Evolutionary conservation across 2,888 invertebrate genomes (phyloP).

Genomic region (Mamestra brassicae): DNA sequence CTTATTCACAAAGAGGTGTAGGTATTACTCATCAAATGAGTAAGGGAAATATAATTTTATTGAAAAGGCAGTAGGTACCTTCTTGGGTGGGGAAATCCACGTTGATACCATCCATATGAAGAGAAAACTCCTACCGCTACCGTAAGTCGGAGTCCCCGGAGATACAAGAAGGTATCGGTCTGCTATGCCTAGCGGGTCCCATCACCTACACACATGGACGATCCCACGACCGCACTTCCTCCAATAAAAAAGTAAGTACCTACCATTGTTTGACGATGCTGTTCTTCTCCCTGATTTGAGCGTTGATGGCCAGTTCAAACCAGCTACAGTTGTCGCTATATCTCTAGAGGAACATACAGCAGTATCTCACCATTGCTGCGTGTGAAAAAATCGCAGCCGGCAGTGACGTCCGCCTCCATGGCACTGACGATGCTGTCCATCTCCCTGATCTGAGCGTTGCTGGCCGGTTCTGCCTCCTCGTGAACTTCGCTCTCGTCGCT

Average conservation of each 20-base stretch:
- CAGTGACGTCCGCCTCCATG: constrained; percentile 91
- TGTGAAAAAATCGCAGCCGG: constrained; percentile 80
- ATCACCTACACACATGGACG: neutral
- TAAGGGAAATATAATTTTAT: too few relatives aligned
- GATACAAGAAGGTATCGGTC: neutral
- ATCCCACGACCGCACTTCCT: neutral
- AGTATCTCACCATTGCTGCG: constrained; percentile 63
- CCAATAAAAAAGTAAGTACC: neutral
- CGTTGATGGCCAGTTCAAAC: too few relatives aligned
- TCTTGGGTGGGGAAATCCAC: neutral
- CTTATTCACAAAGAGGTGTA: too few relatives aligned
- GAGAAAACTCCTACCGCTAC: neutral
- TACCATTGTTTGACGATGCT: constrained; percentile 3
- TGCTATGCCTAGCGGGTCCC: neutral
- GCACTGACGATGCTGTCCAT: constrained; percentile 91
- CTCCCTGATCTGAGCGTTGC: constrained; percentile 85
- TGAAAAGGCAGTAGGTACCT: neutral
- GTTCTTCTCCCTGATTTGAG: too few relatives aligned
- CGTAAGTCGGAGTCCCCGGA: neutral
- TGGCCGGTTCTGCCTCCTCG: constrained; percentile 79
- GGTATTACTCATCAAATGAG: too few relatives aligned
- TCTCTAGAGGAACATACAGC: neutral
- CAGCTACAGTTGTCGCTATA: neutral
- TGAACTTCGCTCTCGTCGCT: constrained; percentile 79
- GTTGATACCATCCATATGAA: neutral